Base-by-base conservation (phyloP, 2,888 invertebrate species). In the Drosophila ochracea region DNA sequence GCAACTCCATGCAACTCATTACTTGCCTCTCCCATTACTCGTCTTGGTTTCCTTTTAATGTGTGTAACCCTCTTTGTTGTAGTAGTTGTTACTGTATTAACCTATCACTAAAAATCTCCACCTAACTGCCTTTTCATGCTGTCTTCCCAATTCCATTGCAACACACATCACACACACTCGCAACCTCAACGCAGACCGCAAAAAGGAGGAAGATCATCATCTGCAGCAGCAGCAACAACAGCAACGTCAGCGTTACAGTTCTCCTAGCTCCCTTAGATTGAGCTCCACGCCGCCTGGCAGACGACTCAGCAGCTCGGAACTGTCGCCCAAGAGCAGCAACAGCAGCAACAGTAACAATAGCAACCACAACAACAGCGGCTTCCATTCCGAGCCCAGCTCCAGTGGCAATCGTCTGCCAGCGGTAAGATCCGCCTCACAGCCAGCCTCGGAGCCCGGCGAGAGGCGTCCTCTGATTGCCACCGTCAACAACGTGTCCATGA, bases 161-260 rank as follows among this genome's bases (percentile, higher is more conserved):
- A 47, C 21, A 28, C 28, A 37, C 47, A 28, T 35, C 53, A 31
- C 41, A 39, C 47, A 43, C 47, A n/a, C 30, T 47, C 16, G n/a
- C 63, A 41, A 53, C n/a, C 76, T 61, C 64, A 73, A 67, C 61
- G 7, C 82, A 93, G 93, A 92, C 78, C 92, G 92, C 80, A 93
- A 92, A 80, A 92, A 92, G 73, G 92, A 92, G 66, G 91, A 90
- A 67, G 91, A 90, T 62, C 83, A 80, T 21, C 88, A 72, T 52
- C 84, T 88, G 69, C 85, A 84, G 16, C 83, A 80, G 41, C 89
- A 43, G n/a, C 43, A 43, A 21, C 39, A 39, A n/a, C 83, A 78
- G 31, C 83, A 80, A 52, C 84, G 82, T 41, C 87, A 82, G 47
- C 86, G 91, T 39, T 89, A 68, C 57, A 85, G 78, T 39, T 90